Evolutionary conservation across 92 coral and sea anemone species (phyloP), one percentile per base, ranked within the genome.

Genomic region (Epizoanthus rinbou): DNA sequence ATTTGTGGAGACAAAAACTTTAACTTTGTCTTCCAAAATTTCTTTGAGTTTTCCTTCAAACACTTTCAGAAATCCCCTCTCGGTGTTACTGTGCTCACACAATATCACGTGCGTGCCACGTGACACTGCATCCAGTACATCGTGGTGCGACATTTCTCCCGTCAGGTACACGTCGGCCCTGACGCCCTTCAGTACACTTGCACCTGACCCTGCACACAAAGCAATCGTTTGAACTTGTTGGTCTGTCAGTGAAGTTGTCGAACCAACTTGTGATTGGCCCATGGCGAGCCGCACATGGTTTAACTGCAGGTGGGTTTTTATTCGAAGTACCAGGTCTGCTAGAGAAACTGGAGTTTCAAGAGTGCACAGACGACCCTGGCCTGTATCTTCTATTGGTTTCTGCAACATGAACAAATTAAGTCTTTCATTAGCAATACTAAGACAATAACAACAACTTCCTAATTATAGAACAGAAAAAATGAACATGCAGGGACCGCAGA

Each of bases 61-160:
- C 21, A 85, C 85, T 57, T 85, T 73, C 15, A 91, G 84, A 73
- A 97, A 97, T 33, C 99, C 99, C 28, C 99, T 91, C 66, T 97
- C 99, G 50, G 99, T 97, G 73, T 97, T 97, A 82, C 98, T 97
- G 81, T 97, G 99, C 82, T 97, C 99, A 75, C 99, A 92, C 47
- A 97, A 86, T 57, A 97, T 89, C 57, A 97, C 98, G 86, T 97
- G 98, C 31, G 84, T 79, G 21, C 99, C 99, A 74, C 79, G 83
- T 3, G 99, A 88, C 31, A 97, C 95, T 39, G 97, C 98, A 24
- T 89, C 98, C 21, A 97, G 92, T 24, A 97, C 90, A 11, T 97
- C 98, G 75, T 97, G 99, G 65, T 97, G 99, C 10, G 99, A 90
- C 99, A 97, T 97, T 72, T 97, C 99, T 23, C 99, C 99, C 63